Percentiles rank a stretch among this genome's conserved stretches.
Conservation (phyloP, 2,113 vertebrate species). For the Addax nasomaculatus region DNA sequence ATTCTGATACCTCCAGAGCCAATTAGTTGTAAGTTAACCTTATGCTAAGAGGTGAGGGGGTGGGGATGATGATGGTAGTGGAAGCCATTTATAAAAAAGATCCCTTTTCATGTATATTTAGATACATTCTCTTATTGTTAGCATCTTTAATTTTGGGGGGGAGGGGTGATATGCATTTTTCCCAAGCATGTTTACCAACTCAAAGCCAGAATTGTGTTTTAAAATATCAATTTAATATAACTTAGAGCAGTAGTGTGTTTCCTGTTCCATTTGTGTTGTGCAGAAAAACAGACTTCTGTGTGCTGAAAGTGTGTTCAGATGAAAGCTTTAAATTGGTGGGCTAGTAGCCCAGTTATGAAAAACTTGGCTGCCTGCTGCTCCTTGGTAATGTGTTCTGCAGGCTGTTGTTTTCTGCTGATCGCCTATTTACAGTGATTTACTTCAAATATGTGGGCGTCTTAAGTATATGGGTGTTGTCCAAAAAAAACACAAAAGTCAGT, state of each 20-base stretch:
- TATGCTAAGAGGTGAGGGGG: neutral
- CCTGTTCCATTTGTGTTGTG: slow-evolving; percentile 59
- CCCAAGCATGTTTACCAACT: slow-evolving; percentile 56
- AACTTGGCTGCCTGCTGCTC: slow-evolving; percentile 61
- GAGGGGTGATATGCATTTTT: slow-evolving; percentile 4
- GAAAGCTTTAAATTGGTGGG: slow-evolving; percentile 72
- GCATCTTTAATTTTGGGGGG: neutral
- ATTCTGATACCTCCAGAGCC: neutral
- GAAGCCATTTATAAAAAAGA: slow-evolving; percentile 7
- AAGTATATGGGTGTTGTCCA: slow-evolving; percentile 62
- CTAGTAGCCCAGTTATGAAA: slow-evolving; percentile 64
- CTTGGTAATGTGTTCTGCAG: slow-evolving; percentile 56
- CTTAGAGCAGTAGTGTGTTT: slow-evolving; percentile 55
- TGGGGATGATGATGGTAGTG: neutral
- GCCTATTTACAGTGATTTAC: slow-evolving; percentile 69
- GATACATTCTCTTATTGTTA: slow-evolving; percentile 47
- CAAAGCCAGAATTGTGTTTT: slow-evolving; percentile 40
- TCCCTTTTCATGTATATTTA: neutral
- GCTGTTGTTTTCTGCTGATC: slow-evolving; percentile 67
- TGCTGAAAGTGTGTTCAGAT: slow-evolving; percentile 20
- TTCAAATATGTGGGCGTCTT: slow-evolving; percentile 67
- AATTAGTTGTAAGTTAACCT: neutral
- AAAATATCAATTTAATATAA: slow-evolving; percentile 62
- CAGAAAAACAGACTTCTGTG: slow-evolving; percentile 63
- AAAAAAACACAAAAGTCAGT: slow-evolving; percentile 44